These are phyloP conservation scores for Scomber japonicus DNA, from an alignment of 2,113 vertebrate species.

Conservation along the genomic window DNA sequence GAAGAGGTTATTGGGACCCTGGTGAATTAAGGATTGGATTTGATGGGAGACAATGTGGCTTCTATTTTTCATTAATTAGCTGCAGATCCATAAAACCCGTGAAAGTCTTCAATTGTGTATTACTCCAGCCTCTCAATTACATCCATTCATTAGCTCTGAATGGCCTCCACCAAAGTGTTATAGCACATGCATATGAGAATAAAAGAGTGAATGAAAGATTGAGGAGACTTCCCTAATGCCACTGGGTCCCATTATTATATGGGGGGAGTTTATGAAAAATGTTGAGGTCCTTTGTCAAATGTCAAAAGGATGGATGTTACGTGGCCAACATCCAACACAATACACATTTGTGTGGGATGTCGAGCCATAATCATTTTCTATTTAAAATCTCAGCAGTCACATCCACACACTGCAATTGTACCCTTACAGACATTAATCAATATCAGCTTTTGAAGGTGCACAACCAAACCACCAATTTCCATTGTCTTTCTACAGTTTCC, in stretches of 20 bases:
- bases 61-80: constrained; percentile 86
- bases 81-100: constrained; percentile 80
- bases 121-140: constrained; percentile 80
- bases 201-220: constrained; percentile 75
- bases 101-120: constrained; percentile 84
- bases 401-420: constrained; percentile 18
- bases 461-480: constrained; percentile 21
- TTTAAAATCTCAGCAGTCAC: constrained; percentile 46
- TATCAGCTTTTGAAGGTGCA: constrained; percentile 39
- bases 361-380: constrained; percentile 54
- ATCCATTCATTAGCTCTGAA: constrained; percentile 81
- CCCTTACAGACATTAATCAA: constrained; percentile 42
- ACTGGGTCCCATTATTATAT: constrained; percentile 64
- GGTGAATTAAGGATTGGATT: constrained; percentile 82
- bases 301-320: constrained; percentile 65
- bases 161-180: constrained; percentile 71
- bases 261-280: constrained; percentile 66
- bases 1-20: constrained; percentile 80
- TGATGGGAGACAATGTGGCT: constrained; percentile 81
- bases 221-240: constrained; percentile 65
- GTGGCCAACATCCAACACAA: constrained; percentile 54
- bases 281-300: constrained; percentile 64
- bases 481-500: constrained; percentile 25
- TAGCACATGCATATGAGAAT: constrained; percentile 69
- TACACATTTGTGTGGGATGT: constrained; percentile 52